Evolutionary conservation across 2,888 invertebrate genomes (phyloP).

Genomic region (Polyommatus iphigenia): DNA sequence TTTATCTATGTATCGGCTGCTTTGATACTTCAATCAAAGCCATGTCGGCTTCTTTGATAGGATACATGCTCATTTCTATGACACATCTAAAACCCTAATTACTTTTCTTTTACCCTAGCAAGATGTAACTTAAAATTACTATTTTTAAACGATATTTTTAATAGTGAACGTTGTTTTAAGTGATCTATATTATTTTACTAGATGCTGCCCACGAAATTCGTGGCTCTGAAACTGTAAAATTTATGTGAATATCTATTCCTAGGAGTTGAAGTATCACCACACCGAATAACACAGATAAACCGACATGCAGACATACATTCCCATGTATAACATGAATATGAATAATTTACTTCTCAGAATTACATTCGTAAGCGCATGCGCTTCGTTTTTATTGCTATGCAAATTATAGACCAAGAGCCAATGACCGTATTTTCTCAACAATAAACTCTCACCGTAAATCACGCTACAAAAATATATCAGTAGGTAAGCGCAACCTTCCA

Average conservation of each 20-base stretch:
- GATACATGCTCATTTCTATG: neutral
- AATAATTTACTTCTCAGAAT: neutral
- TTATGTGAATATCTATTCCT: too few relatives aligned
- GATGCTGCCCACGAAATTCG: too few relatives aligned
- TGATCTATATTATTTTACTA: too few relatives aligned
- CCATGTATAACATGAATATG: neutral
- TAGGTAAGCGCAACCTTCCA: slow-evolving; percentile 37
- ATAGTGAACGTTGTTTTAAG: too few relatives aligned
- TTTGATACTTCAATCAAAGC: neutral
- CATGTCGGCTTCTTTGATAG: neutral
- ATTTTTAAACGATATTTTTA: too few relatives aligned
- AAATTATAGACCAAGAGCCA: slow-evolving; percentile 1
- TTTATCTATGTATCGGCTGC: neutral
- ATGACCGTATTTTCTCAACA: slow-evolving; percentile 19
- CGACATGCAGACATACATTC: too few relatives aligned
- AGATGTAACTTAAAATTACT: too few relatives aligned
- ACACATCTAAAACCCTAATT: neutral
- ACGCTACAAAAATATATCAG: slow-evolving; percentile 38
- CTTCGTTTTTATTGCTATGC: neutral
- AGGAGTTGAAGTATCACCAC: too few relatives aligned
- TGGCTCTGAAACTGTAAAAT: too few relatives aligned
- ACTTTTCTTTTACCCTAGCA: neutral
- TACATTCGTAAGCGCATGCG: neutral
- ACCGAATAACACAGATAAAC: too few relatives aligned
- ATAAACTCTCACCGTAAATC: slow-evolving; percentile 36